Base-by-base conservation (phyloP, 2,888 invertebrate species). In the Embidobia sp. region DNA sequence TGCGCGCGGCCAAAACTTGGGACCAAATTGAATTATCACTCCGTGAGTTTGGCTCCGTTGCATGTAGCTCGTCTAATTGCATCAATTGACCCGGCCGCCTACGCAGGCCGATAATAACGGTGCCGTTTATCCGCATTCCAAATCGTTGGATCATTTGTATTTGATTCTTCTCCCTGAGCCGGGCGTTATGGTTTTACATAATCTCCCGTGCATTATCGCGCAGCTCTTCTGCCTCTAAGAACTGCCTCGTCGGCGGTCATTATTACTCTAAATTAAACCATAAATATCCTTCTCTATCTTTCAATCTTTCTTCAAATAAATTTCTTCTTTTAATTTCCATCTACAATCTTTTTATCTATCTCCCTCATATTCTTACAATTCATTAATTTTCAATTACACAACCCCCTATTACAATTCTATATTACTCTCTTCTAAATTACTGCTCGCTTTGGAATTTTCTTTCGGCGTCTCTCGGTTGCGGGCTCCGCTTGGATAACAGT, bases 11-110 rank as follows among this genome's bases (percentile, higher is more conserved):
- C 73, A 64, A 78, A 79, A 61, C 76, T 66, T 79, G 70, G 64
- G 75, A 76, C 51, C 80, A 82, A 79, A 85, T 85, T 84, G 79
- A 81, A 84, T 85, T 85, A 85, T 82, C 74, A 59, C 72, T 77
- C 61, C 49, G 67, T 57, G 64, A 35, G 55, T 48, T 53, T 72
- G 72, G 79, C 79, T 81, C 78, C 80, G 81, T 74, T 79, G 81
- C 84, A 84, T 78, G 85, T 85, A 80, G 86, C 84, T 85, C 82
- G 80, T 79, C 72, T 82, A 85, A 85, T 85, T 86, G 80, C 77
- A 66, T 73, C 85, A 84, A 84, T 86, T 85, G 84, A 85, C 85
- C 82, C 78, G 51, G 72, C 73, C 84, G 79, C 83, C 82, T 81
- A 84, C 85, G 78, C 70, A 40, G 63, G 55, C 59, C 53, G 61